Percentiles rank a stretch among this genome's conserved stretches.
phyloP scores from a whole-genome alignment of 2,113 vertebrate species.

The Columbina picui region DNA sequence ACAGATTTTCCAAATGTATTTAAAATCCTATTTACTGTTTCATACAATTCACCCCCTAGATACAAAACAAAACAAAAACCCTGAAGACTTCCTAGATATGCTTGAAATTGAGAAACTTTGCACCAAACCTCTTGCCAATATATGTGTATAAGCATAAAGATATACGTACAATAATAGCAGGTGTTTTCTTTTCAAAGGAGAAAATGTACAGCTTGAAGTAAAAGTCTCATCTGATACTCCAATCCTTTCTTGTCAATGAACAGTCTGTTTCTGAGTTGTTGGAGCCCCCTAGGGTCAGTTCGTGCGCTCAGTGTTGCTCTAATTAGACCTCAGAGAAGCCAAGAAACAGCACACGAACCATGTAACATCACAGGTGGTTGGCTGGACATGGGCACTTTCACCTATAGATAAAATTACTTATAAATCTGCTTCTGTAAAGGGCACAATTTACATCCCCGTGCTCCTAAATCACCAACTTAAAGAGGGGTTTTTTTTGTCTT shows the following conservation, averaged over 20 bases:
- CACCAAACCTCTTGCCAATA: neutral
- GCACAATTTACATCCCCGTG: neutral
- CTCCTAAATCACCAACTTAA: neutral
- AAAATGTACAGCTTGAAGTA: neutral
- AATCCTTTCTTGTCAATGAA: neutral
- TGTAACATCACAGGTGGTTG: neutral
- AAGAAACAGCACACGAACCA: neutral
- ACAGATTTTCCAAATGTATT: neutral
- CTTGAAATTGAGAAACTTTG: neutral
- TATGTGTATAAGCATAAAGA: neutral
- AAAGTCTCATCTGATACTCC: neutral
- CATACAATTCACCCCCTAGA: neutral
- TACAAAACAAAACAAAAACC: neutral
- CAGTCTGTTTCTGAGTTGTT: neutral
- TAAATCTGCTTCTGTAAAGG: neutral
- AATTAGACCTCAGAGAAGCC: neutral
- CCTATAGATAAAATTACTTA: neutral
- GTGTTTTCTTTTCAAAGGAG: neutral
- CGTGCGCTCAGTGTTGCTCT: neutral
- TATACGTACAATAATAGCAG: neutral
- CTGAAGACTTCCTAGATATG: neutral
- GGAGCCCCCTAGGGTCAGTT: conserved; percentile 60
- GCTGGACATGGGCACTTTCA: rapidly evolving
- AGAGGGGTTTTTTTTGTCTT: neutral
- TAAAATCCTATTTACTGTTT: neutral